Percentiles rank a stretch among this genome's conserved stretches.
Evolutionary conservation across 2,113 vertebrate species (phyloP).

Genomic region (Dicentrarchus labrax): DNA sequence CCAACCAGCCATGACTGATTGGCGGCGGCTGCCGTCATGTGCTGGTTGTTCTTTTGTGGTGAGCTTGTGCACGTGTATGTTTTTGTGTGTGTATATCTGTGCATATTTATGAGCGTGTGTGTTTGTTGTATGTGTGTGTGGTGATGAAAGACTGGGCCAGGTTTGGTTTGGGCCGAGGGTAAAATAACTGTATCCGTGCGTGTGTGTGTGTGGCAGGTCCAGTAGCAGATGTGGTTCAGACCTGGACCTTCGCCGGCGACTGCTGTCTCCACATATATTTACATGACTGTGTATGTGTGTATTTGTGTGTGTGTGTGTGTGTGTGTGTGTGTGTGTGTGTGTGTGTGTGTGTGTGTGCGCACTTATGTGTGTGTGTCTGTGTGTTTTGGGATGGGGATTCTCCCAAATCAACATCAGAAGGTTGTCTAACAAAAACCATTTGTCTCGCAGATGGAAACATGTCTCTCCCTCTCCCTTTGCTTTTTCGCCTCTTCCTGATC

Average conservation of each 20-base stretch:
- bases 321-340: conserved; percentile 15
- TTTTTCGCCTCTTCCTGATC: conserved; percentile 77
- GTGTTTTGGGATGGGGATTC: conserved; percentile 74
- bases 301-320: conserved; percentile 26
- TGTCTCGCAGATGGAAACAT: conserved; percentile 85
- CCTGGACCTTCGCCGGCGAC: conserved; percentile 71
- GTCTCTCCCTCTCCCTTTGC: conserved; percentile 63
- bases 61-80: conserved; percentile 47
- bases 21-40: conserved; percentile 77
- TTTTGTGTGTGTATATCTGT: conserved; percentile 47
- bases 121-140: conserved; percentile 59
- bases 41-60: conserved; percentile 81
- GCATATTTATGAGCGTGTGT: conserved; percentile 58
- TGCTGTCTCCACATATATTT: conserved; percentile 81
- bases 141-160: conserved; percentile 61
- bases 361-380: conserved; percentile 1
- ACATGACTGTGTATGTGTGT: conserved; percentile 68
- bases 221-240: conserved; percentile 84
- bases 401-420: conserved; percentile 85
- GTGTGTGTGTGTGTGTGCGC: conserved; percentile 21
- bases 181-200: conserved; percentile 55
- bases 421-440: conserved; percentile 84
- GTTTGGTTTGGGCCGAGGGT: conserved; percentile 66
- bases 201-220: conserved; percentile 74
- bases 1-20: conserved; percentile 83